Percentiles rank a stretch among this genome's conserved stretches.
Evolutionary conservation across 37 sponge, comb jelly and placozoan species (phyloP).

Genomic region (Bolinopsis microptera): DNA sequence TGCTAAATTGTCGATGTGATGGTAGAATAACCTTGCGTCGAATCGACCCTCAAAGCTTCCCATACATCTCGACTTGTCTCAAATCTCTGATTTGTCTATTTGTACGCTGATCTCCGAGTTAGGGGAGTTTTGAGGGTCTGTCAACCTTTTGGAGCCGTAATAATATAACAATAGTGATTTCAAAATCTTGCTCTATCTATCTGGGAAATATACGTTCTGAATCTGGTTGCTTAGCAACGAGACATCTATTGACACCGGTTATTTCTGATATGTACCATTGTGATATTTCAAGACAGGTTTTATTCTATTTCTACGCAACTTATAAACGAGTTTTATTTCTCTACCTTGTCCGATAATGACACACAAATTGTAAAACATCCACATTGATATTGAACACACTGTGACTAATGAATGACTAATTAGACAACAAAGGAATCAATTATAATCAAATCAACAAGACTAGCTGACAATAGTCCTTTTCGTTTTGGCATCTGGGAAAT

Average conservation of each 20-base stretch:
- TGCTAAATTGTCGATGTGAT: constrained; percentile 12
- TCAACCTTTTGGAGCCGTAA: background rate
- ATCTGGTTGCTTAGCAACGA: background rate
- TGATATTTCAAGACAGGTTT: constrained; percentile 55
- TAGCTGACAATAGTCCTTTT: too few species aligned
- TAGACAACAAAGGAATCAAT: too few species aligned
- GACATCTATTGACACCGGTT: background rate
- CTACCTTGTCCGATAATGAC: too few species aligned
- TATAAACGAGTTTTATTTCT: background rate
- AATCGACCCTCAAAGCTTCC: background rate
- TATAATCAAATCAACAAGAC: too few species aligned
- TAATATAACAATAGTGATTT: background rate
- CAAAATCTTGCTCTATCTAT: background rate
- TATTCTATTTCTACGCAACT: constrained; percentile 59
- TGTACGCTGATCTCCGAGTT: background rate
- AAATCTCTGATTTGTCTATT: background rate
- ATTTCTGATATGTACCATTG: constrained; percentile 55
- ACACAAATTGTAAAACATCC: too few species aligned
- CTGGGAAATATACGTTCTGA: background rate
- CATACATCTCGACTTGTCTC: background rate
- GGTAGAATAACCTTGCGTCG: background rate
- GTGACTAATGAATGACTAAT: too few species aligned
- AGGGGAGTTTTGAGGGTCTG: background rate
- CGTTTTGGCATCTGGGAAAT: too few species aligned
- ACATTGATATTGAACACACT: too few species aligned